A percentile compares a stretch with the other conserved stretches of the same genome.
phyloP scores from a whole-genome alignment of 1,140 invertebrate species.

The Lycorma delicatula region DNA sequence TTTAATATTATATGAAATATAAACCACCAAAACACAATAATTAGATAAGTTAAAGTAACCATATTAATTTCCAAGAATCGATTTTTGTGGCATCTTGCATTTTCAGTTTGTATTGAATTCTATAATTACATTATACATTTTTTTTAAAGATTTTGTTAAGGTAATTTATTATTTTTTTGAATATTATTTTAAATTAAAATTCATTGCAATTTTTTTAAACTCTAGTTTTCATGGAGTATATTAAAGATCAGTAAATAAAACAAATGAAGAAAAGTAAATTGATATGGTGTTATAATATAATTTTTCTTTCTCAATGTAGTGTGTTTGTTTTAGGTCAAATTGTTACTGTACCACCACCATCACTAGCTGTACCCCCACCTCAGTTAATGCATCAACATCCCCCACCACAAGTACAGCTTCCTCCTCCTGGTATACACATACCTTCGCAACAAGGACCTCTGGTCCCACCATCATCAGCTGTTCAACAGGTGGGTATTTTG shows the following conservation, averaged over 20 bases:
- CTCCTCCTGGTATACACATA: conserved; percentile 38
- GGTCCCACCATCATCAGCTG: conserved; percentile 28
- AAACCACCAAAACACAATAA: no score
- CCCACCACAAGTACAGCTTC: conserved; percentile 32
- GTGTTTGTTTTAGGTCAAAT: conserved; percentile 14
- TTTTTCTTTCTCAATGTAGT: background rate
- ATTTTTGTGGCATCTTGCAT: no score
- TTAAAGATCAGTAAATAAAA: no score
- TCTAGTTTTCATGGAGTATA: background rate
- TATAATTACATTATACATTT: background rate
- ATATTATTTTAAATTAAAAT: background rate
- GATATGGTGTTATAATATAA: background rate
- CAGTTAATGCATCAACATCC: conserved; percentile 13
- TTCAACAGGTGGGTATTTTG: background rate
- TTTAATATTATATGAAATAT: no score
- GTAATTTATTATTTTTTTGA: background rate
- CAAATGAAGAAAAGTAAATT: background rate
- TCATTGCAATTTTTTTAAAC: background rate
- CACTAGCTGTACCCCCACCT: conserved; percentile 21
- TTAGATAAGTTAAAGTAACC: no score
- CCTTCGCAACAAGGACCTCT: conserved; percentile 37
- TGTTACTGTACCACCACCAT: conserved; percentile 18
- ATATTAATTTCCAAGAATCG: no score
- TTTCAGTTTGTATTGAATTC: no score
- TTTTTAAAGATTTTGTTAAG: background rate